These are phyloP conservation scores for Rousettus madagascariensis DNA, from an alignment of 2,797 vertebrate genomes.

Conservation along the genomic window DNA sequence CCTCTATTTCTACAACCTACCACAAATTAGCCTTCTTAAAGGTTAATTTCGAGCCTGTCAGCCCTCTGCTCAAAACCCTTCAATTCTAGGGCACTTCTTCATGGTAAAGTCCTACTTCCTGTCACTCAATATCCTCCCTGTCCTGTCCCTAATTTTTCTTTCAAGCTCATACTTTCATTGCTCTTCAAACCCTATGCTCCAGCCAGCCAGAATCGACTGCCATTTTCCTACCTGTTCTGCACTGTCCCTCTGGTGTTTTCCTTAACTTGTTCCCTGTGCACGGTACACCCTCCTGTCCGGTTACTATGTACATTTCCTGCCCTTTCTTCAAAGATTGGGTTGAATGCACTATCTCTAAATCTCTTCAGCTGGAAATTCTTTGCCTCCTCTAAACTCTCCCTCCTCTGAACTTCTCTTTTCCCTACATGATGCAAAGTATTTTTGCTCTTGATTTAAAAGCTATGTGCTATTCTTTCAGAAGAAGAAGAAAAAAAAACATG, in stretches of 20 bases:
- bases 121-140: background rate
- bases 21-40: background rate
- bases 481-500: background rate
- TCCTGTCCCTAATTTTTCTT: background rate
- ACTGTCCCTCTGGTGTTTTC: background rate
- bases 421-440: background rate
- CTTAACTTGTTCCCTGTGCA: background rate
- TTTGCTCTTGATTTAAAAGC: conserved; percentile 6
- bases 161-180: background rate
- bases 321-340: background rate
- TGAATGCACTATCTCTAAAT: background rate
- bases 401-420: background rate
- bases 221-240: background rate
- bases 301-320: background rate
- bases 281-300: accelerated
- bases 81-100: background rate
- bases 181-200: background rate
- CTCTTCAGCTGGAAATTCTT: background rate
- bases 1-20: background rate
- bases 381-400: background rate
- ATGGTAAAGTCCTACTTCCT: background rate
- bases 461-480: background rate
- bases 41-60: background rate
- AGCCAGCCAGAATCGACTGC: background rate
- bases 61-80: background rate